Evolutionary conservation across 2,113 vertebrate genomes (phyloP).

Genomic region (Microcebus tavaratra): DNA sequence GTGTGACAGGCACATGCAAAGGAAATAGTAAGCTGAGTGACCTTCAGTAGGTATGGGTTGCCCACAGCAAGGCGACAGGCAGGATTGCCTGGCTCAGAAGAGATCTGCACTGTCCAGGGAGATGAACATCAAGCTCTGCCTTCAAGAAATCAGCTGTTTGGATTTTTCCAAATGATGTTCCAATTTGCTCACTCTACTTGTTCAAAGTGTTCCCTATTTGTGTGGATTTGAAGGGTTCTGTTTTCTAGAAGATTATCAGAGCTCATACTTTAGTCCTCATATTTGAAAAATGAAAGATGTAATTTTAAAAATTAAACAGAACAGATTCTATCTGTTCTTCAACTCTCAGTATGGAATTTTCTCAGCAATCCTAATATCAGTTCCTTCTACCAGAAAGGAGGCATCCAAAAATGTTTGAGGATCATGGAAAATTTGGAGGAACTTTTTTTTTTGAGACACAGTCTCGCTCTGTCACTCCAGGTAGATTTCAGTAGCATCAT

Average conservation of each 20-base stretch:
- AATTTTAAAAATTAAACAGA: slow-evolving; percentile 31
- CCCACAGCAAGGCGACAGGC: background rate
- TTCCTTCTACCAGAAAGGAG: slow-evolving; percentile 8
- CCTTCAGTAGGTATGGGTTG: background rate
- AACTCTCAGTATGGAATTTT: background rate
- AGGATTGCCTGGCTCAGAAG: background rate
- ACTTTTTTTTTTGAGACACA: background rate
- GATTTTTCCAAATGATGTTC: background rate
- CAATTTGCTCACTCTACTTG: background rate
- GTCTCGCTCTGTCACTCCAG: too few species aligned
- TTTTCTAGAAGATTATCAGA: slow-evolving; percentile 37
- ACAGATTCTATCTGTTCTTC: slow-evolving; percentile 20
- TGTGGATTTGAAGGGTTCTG: background rate
- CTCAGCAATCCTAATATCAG: slow-evolving; percentile 40
- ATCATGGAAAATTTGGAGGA: background rate
- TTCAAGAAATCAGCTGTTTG: background rate
- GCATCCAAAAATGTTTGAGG: slow-evolving; percentile 1
- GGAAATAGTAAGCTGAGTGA: background rate
- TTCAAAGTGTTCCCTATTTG: slow-evolving; percentile 23
- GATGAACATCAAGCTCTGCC: background rate
- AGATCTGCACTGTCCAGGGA: background rate
- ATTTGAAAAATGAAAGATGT: slow-evolving; percentile 22
- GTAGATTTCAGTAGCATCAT: too few species aligned
- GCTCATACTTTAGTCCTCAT: slow-evolving; percentile 22
- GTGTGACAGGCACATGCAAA: background rate